Conservation (phyloP, 2,113 vertebrate species). For the Carassius carassius region DNA sequence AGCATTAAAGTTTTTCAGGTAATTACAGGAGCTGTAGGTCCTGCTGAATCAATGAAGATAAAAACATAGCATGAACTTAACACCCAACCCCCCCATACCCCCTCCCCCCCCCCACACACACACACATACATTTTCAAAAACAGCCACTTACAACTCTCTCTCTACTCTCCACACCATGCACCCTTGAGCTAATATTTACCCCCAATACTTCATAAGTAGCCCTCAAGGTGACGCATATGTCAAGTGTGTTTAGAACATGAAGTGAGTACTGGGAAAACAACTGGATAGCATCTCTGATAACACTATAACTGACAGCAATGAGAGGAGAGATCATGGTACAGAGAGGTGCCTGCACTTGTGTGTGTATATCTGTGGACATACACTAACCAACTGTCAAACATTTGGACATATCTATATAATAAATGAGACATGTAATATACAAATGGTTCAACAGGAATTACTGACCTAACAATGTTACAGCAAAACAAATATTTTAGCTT, state of each 20-base stretch:
- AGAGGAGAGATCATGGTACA: neutral
- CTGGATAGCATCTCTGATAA: conserved; percentile 9
- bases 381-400: neutral
- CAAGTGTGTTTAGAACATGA: conserved; percentile 34
- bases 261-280: conserved; percentile 11
- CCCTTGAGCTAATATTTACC: conserved; percentile 16
- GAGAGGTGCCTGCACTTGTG: neutral
- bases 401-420: too few species aligned
- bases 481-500: too few species aligned
- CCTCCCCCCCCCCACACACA: too few species aligned
- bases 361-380: too few species aligned
- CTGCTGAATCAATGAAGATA: neutral
- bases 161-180: neutral
- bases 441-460: too few species aligned
- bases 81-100: too few species aligned
- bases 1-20: neutral
- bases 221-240: neutral
- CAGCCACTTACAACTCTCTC: neutral
- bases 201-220: conserved; percentile 9
- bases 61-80: neutral
- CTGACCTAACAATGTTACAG: too few species aligned
- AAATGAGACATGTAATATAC: too few species aligned
- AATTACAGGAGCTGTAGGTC: neutral
- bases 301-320: neutral
- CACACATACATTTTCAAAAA: neutral